Conservation (phyloP, 2,888 invertebrate genomes). For the Brachypalpus laphriformis region DNA sequence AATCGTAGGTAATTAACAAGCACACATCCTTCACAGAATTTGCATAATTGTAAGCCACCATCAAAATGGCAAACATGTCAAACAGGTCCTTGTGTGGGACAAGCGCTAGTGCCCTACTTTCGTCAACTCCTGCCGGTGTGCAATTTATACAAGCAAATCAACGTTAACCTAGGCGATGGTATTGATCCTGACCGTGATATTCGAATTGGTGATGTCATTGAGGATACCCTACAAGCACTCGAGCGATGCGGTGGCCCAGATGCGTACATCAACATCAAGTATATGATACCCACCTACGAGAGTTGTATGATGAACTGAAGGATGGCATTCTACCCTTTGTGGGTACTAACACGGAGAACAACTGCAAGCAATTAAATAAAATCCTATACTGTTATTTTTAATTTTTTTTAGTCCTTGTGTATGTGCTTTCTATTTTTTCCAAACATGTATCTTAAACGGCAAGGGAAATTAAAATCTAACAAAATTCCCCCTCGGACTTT, state of each 20-base stretch:
- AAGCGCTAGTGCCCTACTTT: constrained; percentile 97
- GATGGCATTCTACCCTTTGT: neutral
- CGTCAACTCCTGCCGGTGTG: constrained; percentile 95
- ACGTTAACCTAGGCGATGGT: constrained; percentile 92
- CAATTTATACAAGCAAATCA: constrained; percentile 88
- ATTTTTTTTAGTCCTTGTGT: neutral
- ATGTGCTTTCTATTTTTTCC: neutral
- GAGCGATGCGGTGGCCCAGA: constrained; percentile 97
- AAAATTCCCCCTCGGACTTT: constrained; percentile 49
- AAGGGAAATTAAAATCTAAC: constrained; percentile 69
- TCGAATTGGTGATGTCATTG: constrained; percentile 94
- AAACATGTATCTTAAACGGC: constrained; percentile 30
- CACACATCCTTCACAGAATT: constrained; percentile 51
- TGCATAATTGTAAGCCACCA: constrained; percentile 56
- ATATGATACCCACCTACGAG: constrained; percentile 99
- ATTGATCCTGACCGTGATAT: constrained; percentile 94
- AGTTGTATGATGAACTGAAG: constrained; percentile 85
- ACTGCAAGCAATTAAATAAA: constrained; percentile 49
- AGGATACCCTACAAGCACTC: constrained; percentile 94
- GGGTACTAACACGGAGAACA: neutral
- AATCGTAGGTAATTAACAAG: constrained; percentile 85
- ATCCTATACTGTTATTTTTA: neutral
- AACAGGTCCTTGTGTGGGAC: constrained; percentile 87
- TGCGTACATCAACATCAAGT: constrained; percentile 98
- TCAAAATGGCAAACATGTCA: constrained; percentile 63